Percentiles rank a stretch among this genome's conserved stretches.
These are phyloP conservation scores for Chrysomela aeneicollis DNA, from an alignment of 2,888 invertebrate species.

Conservation along the genomic window DNA sequence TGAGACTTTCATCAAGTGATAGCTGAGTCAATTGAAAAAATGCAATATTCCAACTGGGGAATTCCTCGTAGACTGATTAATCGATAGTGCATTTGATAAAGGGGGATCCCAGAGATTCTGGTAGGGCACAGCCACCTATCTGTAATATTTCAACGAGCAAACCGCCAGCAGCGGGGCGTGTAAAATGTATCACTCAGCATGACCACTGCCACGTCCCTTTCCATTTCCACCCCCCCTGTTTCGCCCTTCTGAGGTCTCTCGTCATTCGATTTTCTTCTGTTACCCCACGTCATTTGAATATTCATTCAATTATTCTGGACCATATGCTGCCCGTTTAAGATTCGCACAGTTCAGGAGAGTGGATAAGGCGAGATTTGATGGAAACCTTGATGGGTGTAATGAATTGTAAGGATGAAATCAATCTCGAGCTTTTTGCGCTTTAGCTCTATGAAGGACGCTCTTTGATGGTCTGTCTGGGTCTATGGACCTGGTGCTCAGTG, in stretches of 20 bases:
- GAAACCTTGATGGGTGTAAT: constrained; percentile 2
- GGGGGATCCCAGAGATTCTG: neutral
- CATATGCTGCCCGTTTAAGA: constrained; percentile 44
- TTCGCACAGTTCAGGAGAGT: constrained; percentile 4
- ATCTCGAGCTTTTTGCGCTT: too few species aligned
- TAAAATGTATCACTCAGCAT: constrained; percentile 27
- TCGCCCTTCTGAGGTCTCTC: constrained; percentile 15
- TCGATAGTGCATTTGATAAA: neutral
- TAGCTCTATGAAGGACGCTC: too few species aligned
- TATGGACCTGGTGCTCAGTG: too few species aligned
- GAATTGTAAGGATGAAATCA: neutral
- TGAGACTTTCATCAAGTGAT: too few species aligned
- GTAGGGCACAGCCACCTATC: neutral
- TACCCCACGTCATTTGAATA: constrained; percentile 32
- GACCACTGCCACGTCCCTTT: constrained; percentile 20
- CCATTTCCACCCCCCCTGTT: neutral
- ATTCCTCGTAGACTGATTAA: too few species aligned
- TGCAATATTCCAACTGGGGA: too few species aligned
- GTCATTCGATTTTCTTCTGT: constrained; percentile 33
- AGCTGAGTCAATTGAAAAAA: too few species aligned
- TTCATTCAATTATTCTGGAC: constrained; percentile 44
- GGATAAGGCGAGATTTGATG: constrained; percentile 15
- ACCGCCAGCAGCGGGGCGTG: constrained; percentile 18
- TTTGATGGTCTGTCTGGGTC: too few species aligned
- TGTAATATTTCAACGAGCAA: constrained; percentile 6